A percentile compares a stretch with the other conserved stretches of the same genome.
Conservation (phyloP, 2,113 vertebrate genomes). For the Gnathonemus longibarbis region DNA sequence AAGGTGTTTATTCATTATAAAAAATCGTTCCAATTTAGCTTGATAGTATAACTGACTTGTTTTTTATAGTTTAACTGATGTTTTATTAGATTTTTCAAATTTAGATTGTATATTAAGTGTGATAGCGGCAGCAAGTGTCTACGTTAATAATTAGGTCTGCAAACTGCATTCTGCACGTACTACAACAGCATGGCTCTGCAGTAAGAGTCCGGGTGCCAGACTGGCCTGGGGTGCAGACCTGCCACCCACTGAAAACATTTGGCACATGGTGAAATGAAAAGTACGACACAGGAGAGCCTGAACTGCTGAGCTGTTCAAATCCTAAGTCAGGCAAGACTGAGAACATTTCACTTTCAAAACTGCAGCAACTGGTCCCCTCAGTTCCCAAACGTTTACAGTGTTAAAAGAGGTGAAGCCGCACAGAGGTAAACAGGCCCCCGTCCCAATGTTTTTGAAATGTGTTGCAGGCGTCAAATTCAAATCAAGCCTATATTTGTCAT, state of each 20-base stretch:
- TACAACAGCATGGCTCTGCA: too few species aligned
- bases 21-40: not conserved
- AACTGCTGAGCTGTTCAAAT: not conserved
- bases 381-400: too few species aligned
- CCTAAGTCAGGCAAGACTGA: too few species aligned
- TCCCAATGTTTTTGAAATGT: too few species aligned
- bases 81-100: not conserved
- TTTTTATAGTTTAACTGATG: not conserved
- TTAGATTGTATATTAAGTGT: not conserved
- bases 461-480: too few species aligned
- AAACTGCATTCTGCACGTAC: not conserved
- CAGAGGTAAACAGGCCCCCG: too few species aligned
- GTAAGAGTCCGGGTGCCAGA: not conserved
- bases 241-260: not conserved
- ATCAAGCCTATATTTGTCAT: not conserved
- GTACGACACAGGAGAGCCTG: not conserved
- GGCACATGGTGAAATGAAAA: not conserved
- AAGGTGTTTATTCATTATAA: not conserved
- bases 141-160: not conserved
- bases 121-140: not conserved
- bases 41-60: not conserved
- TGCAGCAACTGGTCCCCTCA: too few species aligned
- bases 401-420: too few species aligned
- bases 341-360: not conserved
- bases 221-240: not conserved